These are phyloP conservation scores for Hippocampus abdominalis DNA, from an alignment of 2,113 vertebrate genomes.

Conservation along the genomic window DNA sequence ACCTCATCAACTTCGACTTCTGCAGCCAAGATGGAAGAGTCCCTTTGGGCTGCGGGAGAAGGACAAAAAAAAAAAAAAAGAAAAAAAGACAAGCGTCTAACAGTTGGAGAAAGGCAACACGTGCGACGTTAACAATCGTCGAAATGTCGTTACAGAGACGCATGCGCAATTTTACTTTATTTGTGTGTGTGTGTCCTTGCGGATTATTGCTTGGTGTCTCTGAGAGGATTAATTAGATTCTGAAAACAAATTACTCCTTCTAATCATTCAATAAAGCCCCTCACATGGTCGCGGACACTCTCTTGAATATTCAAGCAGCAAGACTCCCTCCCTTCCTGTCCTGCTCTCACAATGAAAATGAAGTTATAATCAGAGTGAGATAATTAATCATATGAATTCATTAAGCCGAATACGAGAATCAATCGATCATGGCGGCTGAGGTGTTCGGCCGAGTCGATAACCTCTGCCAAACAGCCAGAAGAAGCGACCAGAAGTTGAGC, in stretches of 20 bases:
- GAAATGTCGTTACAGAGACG: slow-evolving; percentile 1
- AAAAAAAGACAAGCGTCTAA: slow-evolving; percentile 8
- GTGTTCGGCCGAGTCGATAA: slow-evolving; percentile 26
- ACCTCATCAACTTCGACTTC: slow-evolving; percentile 36
- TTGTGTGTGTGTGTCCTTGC: slow-evolving; percentile 22
- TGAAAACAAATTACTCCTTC: slow-evolving; percentile 70
- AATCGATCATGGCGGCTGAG: slow-evolving; percentile 30
- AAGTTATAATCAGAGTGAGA: slow-evolving; percentile 44
- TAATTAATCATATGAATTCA: slow-evolving; percentile 55
- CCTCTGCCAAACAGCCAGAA: slow-evolving; percentile 24
- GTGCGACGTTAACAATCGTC: slow-evolving; percentile 13
- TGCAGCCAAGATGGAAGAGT: slow-evolving; percentile 40
- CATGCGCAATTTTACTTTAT: not conserved
- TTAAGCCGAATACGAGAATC: slow-evolving; percentile 36
- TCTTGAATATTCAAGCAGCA: slow-evolving; percentile 53
- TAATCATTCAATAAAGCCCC: slow-evolving; percentile 68
- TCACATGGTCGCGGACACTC: slow-evolving; percentile 50
- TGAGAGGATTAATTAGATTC: slow-evolving; percentile 67
- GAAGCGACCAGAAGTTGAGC: slow-evolving; percentile 5
- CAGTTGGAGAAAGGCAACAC: slow-evolving; percentile 26
- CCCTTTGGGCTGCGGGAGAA: slow-evolving; percentile 24
- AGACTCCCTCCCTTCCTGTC: slow-evolving; percentile 3
- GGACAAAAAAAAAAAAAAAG: slow-evolving; percentile 7
- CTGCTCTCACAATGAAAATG: slow-evolving; percentile 36
- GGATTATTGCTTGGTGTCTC: slow-evolving; percentile 47